A percentile compares a stretch with the other conserved stretches of the same genome.
Conservation (phyloP, 2,113 vertebrate species). For the Rhizomys pruinosus region DNA sequence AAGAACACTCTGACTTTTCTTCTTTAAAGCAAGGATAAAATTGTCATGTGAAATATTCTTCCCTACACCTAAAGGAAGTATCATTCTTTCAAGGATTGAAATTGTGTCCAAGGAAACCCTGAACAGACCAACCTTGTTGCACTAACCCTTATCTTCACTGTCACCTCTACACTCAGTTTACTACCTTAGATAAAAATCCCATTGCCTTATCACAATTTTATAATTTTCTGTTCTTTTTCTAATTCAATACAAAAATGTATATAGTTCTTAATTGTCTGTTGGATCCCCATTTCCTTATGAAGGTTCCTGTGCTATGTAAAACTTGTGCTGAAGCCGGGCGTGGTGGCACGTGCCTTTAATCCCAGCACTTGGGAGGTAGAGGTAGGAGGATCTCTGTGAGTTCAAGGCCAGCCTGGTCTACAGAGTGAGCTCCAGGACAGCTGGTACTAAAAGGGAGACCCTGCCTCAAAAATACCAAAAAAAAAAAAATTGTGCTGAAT, state of each 20-base stretch:
- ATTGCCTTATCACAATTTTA: neutral
- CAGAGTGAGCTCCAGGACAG: no score
- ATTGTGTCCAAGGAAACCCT: neutral
- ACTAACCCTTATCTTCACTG: neutral
- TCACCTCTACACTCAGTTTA: neutral
- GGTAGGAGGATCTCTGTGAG: no score
- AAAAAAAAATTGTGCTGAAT: neutral
- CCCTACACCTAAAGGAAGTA: neutral
- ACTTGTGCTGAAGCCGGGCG: neutral
- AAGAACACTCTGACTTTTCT: neutral
- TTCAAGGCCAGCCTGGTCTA: no score
- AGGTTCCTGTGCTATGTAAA: neutral
- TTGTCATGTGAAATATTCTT: neutral
- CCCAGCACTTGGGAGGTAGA: no score
- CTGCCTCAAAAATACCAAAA: no score
- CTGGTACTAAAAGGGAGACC: no score
- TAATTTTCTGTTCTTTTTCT: neutral
- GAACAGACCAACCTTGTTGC: no score
- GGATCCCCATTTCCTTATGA: neutral
- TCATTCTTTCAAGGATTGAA: neutral
- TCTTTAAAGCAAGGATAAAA: neutral
- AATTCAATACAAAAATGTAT: neutral
- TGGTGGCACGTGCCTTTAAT: no score
- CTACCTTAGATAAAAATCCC: neutral
- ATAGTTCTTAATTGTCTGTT: neutral